Evolutionary conservation across 1,140 invertebrate genomes (phyloP), one percentile per base, ranked within the genome.

Genomic region (Anoplophora glabripennis): DNA sequence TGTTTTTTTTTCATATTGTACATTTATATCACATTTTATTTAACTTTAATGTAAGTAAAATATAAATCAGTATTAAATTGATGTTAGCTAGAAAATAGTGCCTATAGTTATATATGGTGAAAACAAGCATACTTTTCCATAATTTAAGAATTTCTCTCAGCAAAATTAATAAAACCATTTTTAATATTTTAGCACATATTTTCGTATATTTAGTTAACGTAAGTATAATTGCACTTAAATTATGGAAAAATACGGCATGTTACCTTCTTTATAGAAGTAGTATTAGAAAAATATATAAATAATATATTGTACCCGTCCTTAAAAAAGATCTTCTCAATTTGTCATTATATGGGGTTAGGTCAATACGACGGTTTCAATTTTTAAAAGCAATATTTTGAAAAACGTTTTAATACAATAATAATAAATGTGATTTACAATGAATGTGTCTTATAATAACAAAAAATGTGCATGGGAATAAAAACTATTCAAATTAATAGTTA

Each of bases 371-470:
- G 21, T 28, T 28, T 28, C 21, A 28, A 28, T 28, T 28, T 28
- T 28, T 28, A 28, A 28, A 28, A 28, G 21, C 21, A 28, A 28
- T 28, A 28, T 28, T 28, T 28, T 28, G 21, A 28, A 28, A 5
- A 28, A 28, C 21, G 21, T 28, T 28, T 28, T 28, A 28, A 28
- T 28, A 28, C 17, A 53, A 40, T 4, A 53, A 53, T 53, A 18
- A 53, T 53, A 40, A 53, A 53, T 53, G 49, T 53, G 49, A 53
- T 53, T 53, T 17, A 38, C 35, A 11, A 53, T 53, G 15, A 40
- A 53, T 53, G 49, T 53, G 49, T 40, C 49, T 53, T 53, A 53
- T n/a, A 33, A 21, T 53, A 18, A 49, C 18, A 49, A n/a, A 53
- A 53, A 40, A 53, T 15, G 15, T 40, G 8, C 34, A 49, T 49